These are phyloP conservation scores for Andrena praecox DNA, from an alignment of 2,888 invertebrate genomes.

Conservation along the genomic window DNA sequence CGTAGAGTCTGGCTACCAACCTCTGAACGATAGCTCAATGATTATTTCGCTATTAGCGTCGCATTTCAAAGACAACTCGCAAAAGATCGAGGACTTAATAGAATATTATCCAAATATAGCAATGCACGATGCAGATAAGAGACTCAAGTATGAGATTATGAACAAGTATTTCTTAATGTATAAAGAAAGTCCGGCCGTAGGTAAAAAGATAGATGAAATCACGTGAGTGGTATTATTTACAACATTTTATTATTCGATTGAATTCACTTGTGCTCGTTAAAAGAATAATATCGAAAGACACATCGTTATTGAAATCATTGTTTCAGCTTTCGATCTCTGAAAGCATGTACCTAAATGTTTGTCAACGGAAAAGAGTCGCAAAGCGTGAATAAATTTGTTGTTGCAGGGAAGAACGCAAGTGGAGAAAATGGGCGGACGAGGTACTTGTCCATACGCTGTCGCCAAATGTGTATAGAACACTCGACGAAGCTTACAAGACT, in stretches of 20 bases:
- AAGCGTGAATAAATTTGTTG: not conserved
- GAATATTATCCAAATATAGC: slow-evolving; percentile 91
- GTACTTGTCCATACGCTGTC: slow-evolving; percentile 96
- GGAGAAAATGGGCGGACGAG: slow-evolving; percentile 98
- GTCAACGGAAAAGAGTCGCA: not conserved
- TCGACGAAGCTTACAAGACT: slow-evolving; percentile 94
- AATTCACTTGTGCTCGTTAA: not conserved
- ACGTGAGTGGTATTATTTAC: slow-evolving; percentile 84
- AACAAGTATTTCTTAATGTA: slow-evolving; percentile 96
- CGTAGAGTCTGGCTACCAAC: slow-evolving; percentile 91
- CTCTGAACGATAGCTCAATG: slow-evolving; percentile 96
- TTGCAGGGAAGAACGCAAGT: slow-evolving; percentile 94
- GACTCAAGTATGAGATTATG: slow-evolving; percentile 90
- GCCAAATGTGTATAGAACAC: slow-evolving; percentile 97
- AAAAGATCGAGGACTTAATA: slow-evolving; percentile 89
- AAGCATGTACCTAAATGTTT: not conserved
- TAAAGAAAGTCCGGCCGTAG: slow-evolving; percentile 87
- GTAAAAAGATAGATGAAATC: slow-evolving; percentile 86
- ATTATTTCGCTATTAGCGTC: slow-evolving; percentile 96
- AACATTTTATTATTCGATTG: not conserved
- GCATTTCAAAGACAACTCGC: slow-evolving; percentile 88
- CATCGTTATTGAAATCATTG: no score
- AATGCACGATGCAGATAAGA: slow-evolving; percentile 89
- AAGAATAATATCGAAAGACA: no score
- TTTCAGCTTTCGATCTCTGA: no score